Base-by-base conservation (phyloP, 2,888 invertebrate genomes). In the Trisateles emortualis region DNA sequence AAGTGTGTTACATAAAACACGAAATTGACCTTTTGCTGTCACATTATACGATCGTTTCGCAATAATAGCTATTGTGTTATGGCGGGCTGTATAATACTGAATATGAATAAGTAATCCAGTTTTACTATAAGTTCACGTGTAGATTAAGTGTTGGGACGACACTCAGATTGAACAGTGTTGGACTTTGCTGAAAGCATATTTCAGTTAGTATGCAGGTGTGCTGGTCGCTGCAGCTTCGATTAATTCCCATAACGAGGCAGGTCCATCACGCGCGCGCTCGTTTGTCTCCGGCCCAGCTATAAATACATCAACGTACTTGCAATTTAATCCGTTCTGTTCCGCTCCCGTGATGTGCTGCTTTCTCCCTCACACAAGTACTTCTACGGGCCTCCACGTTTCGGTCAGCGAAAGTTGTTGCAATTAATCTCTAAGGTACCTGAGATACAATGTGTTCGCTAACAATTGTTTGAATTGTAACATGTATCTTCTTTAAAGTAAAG, bases 231-330 rank as follows among this genome's bases (percentile, higher is more conserved):
- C 87, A 84, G 86, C 84, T 91, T 89, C 92, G 92, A 92, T 92
- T 92, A 92, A 92, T 92, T 90, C 90, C 86, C 87, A 92, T 92
- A 92, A 92, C 92, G 92, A 92, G 92, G 85, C 86, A 83, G 89
- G 90, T 92, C 92, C 92, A 92, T 92, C 92, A 92, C 90, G 81
- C 79, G 87, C 77, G 70, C 86, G 90, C 87, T 88, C 92, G 90
- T 91, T 92, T 92, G 92, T 92, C 92, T 91, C 90, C 82, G 82
- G 83, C 78, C 86, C 82, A 80, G 90, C 92, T 90, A 91, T 92
- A 92, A 92, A 92, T 92, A 92, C 90, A 90, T 92, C 92, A 92
- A 85, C 90, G 91, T 86, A 88, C 90, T 90, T 87, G 90, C 90
- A 89, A 90, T 92, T 92, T 91, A 92, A 92, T 92, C 91, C 88